Evolutionary conservation across 2,113 vertebrate species (phyloP), one percentile per base, ranked within the genome.

Genomic region (Archilochus colubris): DNA sequence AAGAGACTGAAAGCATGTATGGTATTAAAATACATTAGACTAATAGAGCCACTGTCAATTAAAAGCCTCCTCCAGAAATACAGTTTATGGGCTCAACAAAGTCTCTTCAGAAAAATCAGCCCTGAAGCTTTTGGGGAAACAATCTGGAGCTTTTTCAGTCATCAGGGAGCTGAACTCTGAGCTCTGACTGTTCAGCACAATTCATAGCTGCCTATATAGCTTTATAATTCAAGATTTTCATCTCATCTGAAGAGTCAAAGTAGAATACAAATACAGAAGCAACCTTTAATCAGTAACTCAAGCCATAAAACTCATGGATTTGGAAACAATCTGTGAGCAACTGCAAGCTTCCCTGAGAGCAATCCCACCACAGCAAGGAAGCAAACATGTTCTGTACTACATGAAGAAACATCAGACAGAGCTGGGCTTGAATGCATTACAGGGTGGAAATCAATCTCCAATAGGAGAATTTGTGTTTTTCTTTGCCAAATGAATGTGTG

Each of bases 141-240:
- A 82, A 59, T 61, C 88, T 88, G 79, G 74, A 68, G 31, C 43
- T 83, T 72, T 86, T 91, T 54, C 15, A 91, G 73, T 91, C 95
- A 88, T 27, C 40, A 46, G 94, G 91, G 93, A 95, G 91, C 89
- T 94, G 91, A 96, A 96, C 93, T 97, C 81, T 94, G 95, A 91
- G 93, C 91, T 94, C 91, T 93, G 72, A 10, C 91, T 48, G 89
- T 91, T 94, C 81, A 88, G 89, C 72, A 72, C 89, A 91, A 61
- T 91, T 86, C 94, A 64, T 57, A 86, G 48, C 93, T 70, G 94
- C 90, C 85, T 95, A 95, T 96, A 89, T 91, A 89, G 48, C 85
- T 94, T 94, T 88, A 82, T 88, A 95, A 97, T 92, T 97, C 87
- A 91, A 77, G 79, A 94, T 89, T 86, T 95, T 88, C 38, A 88